Conservation (phyloP, 2,888 invertebrate genomes). For the Gerris lacustris region DNA sequence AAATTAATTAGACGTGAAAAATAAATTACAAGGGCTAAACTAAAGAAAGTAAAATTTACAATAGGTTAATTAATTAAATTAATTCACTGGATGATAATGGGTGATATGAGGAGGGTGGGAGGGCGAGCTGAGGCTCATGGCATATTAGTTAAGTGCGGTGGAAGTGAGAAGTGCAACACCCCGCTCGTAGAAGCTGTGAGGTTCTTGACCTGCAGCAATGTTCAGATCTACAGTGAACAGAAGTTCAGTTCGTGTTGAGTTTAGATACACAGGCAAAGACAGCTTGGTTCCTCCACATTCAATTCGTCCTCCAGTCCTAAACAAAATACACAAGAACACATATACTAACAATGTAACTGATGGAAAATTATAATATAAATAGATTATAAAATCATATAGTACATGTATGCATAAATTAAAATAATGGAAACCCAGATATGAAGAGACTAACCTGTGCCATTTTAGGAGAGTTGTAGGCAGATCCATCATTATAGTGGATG, state of each 20-base stretch:
- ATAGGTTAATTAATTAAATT: too few relatives aligned
- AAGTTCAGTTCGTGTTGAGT: constrained; percentile 86
- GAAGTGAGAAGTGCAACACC: constrained; percentile 95
- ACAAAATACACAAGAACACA: too few relatives aligned
- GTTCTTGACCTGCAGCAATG: constrained; percentile 79
- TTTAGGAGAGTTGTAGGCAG: constrained; percentile 76
- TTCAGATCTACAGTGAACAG: constrained; percentile 91
- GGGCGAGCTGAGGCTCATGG: too few relatives aligned
- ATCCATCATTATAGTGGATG: constrained; percentile 90
- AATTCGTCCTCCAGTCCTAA: constrained; percentile 35
- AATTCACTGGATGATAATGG: too few relatives aligned
- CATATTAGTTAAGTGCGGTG: constrained; percentile 63
- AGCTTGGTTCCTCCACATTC: constrained; percentile 51
- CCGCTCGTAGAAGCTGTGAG: constrained; percentile 93
- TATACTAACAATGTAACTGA: too few relatives aligned
- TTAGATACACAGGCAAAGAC: constrained; percentile 90
- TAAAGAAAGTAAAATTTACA: too few relatives aligned
- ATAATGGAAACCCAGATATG: too few relatives aligned
- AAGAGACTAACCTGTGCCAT: constrained; percentile 56
- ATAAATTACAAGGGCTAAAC: too few relatives aligned
- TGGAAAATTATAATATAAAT: too few relatives aligned
- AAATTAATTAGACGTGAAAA: neutral
- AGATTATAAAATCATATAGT: too few relatives aligned
- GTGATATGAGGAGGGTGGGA: too few relatives aligned
- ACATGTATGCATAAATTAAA: too few relatives aligned